phyloP scores from a whole-genome alignment of 2,797 vertebrate genomes.

The Hoplostethus atlanticus region DNA sequence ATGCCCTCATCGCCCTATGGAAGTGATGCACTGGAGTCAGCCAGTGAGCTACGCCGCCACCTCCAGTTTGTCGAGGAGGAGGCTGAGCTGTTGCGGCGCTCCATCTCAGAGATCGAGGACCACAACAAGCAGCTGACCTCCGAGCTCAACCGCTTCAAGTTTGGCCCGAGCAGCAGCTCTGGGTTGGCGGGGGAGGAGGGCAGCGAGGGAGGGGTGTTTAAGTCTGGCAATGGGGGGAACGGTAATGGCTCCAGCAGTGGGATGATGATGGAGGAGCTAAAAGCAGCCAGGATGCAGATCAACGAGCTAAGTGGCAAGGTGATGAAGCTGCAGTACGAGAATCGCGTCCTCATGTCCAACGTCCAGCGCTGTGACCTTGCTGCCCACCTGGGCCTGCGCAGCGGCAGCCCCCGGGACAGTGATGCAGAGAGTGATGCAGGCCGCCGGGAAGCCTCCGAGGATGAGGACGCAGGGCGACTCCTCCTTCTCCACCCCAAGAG shows the following conservation, averaged over 20 bases:
- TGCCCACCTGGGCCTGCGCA: constrained; percentile 88
- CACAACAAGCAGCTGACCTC: constrained; percentile 96
- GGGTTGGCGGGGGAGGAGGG: constrained; percentile 71
- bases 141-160: constrained; percentile 96
- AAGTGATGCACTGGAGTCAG: constrained; percentile 91
- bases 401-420: constrained; percentile 91
- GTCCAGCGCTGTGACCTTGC: constrained; percentile 94
- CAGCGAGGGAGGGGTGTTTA: constrained; percentile 55
- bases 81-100: constrained; percentile 94
- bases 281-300: constrained; percentile 92
- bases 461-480: constrained; percentile 87
- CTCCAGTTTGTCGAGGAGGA: constrained; percentile 98
- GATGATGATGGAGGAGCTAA: constrained; percentile 92
- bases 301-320: constrained; percentile 95
- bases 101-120: constrained; percentile 96
- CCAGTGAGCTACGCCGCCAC: constrained; percentile 93
- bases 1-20: constrained; percentile 94
- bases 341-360: constrained; percentile 94
- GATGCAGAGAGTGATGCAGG: constrained; percentile 91
- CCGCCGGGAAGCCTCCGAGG: constrained; percentile 89
- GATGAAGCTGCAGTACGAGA: constrained; percentile 98
- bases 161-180: constrained; percentile 82
- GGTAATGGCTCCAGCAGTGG: constrained; percentile 63
- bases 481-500: constrained; percentile 91
- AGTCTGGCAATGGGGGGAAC: constrained; percentile 67